A percentile compares a stretch with the other conserved stretches of the same genome.
Conservation (phyloP, 2,113 vertebrate species). For the Agapornis roseicollis region DNA sequence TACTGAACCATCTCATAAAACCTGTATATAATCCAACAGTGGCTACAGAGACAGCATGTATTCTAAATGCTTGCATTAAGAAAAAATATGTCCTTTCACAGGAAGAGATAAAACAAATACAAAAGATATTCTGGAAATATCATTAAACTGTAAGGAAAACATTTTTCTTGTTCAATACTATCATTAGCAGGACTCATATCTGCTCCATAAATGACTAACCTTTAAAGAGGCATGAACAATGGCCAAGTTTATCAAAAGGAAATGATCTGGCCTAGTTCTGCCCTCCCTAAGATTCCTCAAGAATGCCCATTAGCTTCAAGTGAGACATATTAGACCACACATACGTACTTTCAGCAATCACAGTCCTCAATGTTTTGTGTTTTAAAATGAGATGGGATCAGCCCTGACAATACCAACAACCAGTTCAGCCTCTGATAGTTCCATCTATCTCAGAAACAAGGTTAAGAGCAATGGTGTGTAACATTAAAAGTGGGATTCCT, state of each 20-base stretch:
- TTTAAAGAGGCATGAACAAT: neutral
- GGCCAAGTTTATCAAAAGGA: neutral
- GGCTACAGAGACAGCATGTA: neutral
- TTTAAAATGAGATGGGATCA: neutral
- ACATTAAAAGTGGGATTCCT: neutral
- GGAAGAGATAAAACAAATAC: neutral
- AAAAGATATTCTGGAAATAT: neutral
- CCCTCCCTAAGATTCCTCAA: neutral
- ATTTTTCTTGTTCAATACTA: neutral
- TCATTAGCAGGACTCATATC: neutral
- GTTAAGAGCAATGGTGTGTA: neutral
- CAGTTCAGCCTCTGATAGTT: neutral
- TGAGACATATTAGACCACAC: neutral
- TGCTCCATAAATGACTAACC: neutral
- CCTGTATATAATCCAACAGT: neutral
- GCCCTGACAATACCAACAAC: neutral
- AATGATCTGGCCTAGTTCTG: neutral
- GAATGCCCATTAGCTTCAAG: neutral
- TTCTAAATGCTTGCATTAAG: neutral
- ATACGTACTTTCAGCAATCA: neutral
- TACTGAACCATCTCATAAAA: neutral
- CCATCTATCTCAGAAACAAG: neutral
- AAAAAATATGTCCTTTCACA: neutral
- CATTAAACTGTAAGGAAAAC: neutral
- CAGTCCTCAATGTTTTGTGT: neutral